These are phyloP conservation scores for Helarctos malayanus DNA, from an alignment of 2,797 vertebrate species.

Conservation along the genomic window DNA sequence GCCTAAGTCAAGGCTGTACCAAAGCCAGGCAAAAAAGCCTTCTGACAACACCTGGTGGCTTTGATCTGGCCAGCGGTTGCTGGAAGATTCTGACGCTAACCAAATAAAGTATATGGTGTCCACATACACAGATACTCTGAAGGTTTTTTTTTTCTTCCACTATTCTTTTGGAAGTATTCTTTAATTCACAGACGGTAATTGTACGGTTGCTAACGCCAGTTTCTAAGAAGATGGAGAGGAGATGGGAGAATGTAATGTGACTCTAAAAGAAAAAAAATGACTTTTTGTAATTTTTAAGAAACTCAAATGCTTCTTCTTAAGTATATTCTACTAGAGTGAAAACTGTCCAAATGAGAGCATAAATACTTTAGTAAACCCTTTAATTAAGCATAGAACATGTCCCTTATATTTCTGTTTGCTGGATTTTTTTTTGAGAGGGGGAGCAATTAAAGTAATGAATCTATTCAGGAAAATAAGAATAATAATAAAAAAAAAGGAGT, in stretches of 20 bases:
- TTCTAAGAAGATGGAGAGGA: not conserved
- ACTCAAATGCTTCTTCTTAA: constrained; percentile 11
- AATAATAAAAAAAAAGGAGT: not conserved
- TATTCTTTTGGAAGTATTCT: constrained; percentile 72
- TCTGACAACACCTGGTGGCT: constrained; percentile 76
- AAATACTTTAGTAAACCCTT: not conserved
- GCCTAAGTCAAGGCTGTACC: constrained; percentile 65
- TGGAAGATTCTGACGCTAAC: constrained; percentile 49
- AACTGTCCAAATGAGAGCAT: not conserved
- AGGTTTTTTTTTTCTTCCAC: constrained; percentile 65
- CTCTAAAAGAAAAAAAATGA: not conserved
- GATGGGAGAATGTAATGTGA: not conserved
- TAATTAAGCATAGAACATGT: not conserved
- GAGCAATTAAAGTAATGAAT: constrained; percentile 52
- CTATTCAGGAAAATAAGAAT: constrained; percentile 36
- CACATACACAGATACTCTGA: constrained; percentile 70
- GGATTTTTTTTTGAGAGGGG: not conserved
- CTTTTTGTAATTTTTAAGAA: not conserved
- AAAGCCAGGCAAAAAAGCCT: constrained; percentile 71
- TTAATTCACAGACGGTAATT: constrained; percentile 49
- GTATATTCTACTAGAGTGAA: not conserved
- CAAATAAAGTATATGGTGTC: not conserved
- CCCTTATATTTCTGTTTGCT: constrained; percentile 4
- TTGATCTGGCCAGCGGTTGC: constrained; percentile 78
- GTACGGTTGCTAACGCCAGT: not conserved